Base-by-base conservation (phyloP, 1,140 invertebrate genomes). In the Berghia stephanieae region DNA sequence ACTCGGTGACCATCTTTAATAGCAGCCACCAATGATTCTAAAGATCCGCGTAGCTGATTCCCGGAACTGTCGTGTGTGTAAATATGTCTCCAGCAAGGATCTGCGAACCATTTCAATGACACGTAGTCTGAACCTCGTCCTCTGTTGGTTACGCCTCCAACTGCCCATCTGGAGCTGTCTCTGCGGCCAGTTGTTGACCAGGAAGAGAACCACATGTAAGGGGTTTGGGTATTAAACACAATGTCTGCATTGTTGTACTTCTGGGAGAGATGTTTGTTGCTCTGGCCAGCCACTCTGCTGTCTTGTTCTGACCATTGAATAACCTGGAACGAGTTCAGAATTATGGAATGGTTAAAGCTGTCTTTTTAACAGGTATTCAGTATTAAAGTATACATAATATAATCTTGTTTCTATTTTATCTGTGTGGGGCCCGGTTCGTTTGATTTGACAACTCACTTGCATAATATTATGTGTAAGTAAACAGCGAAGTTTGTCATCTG, bases 121-220 rank as follows among this genome's bases (percentile, higher is more conserved):
- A 80, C 79, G 52, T 80, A 80, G 60, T 80, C 79, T 4, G 79
- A 77, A 44, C 79, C 79, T 1, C 78, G 74, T 0, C 79, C 79
- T 18, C 79, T 71, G 79, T 80, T 80, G 57, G 75, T 77, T 21
- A 66, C 52, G 2, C 79, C 79, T 6, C 78, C 79, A n/a, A 80
- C 79, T 2, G 79, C 79, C 79, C 79, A 80, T n/a, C 79, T 57
- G n/a, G 79, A 80, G 70, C 79, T 80, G 75, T 80, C 79, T 27
- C 79, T 60, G 69, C 79, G 74, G 24, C 79, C 79, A 42, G 75
- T 80, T 42, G 79, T 80, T 36, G 73, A 66, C 79, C 79, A 80
- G 57, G 79, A 77, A 16, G 75, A 77, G 69, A 80, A 77, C 79
- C 79, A 80, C 69, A 73, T 77, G 60, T 80, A 80, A 6, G 79